Conservation (phyloP, 1,140 invertebrate genomes). For the Hylaeus anthracinus region DNA sequence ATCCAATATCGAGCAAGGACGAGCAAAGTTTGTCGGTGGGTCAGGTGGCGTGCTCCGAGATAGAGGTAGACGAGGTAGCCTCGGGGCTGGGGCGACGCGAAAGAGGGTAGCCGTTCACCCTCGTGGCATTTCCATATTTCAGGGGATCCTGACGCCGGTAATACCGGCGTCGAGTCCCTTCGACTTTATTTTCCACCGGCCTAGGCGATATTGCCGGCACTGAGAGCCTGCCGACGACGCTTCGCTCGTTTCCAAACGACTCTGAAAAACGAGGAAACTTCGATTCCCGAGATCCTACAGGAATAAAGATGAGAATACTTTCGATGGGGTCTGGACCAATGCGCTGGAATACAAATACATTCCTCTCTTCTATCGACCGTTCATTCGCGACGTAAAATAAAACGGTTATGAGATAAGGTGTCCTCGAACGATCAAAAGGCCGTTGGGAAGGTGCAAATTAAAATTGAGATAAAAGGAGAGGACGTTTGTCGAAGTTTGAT, state of each 20-base stretch:
- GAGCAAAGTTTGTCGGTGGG: conserved; percentile 27
- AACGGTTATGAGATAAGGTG: no score
- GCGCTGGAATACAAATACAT: no score
- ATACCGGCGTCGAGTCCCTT: conserved; percentile 9
- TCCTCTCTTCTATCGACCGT: no score
- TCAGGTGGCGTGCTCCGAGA: conserved; percentile 8
- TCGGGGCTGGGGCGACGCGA: neutral
- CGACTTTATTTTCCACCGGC: conserved; percentile 38
- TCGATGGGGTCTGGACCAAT: conserved; percentile 51
- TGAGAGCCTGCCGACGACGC: neutral
- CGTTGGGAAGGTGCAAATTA: no score
- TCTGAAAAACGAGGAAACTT: conserved; percentile 40
- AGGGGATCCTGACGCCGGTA: conserved; percentile 25
- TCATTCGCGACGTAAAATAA: no score
- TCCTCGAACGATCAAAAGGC: no score
- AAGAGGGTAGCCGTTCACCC: conserved; percentile 1
- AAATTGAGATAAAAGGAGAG: no score
- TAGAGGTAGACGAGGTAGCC: neutral
- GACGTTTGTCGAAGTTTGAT: no score
- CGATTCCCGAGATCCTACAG: neutral
- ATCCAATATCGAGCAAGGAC: conserved; percentile 37
- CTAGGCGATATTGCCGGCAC: conserved; percentile 30
- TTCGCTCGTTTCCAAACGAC: conserved; percentile 11
- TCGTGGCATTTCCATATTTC: conserved; percentile 39
- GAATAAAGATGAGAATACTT: conserved; percentile 34